Base-by-base conservation (phyloP, 2,888 invertebrate genomes). In the Myopa testacea region DNA sequence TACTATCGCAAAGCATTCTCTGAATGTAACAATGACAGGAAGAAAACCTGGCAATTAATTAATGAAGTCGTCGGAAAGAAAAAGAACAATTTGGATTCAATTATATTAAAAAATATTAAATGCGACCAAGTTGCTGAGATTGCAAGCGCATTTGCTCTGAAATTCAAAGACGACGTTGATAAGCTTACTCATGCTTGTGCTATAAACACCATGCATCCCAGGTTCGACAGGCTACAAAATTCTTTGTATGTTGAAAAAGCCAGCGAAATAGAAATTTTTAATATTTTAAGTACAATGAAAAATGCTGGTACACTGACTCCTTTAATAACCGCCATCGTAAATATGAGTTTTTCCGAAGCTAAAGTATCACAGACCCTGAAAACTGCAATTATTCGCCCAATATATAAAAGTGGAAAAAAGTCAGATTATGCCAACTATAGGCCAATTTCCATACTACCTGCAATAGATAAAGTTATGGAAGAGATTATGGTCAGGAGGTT, bases 401-500 rank as follows among this genome's bases (percentile, higher is more conserved):
- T 71, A 12, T 71, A 76, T 34, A 76, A 71, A 76, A 62, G 14
- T 52, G 76, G 76, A 34, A 37, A 6, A n/a, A 78, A 78, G 75
- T 63, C 62, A 3, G 65, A 78, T 19, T 65, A 63, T 4, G 62
- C 62, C 5, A 79, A 79, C 19, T 77, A 75, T 40, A 45, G 74
- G 14, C 74, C 50, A 37, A 67, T 75, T 8, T 14, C 67, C 4
- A 77, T 72, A 14, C 12, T 75, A 50, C 34, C 77, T 10, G 63
- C 60, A 0, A 37, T 78, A 4, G 69, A 76, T 16, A 79, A 79
- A 16, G n/a, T 73, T 1, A 12, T 79, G 19, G 79, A 79, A 52
- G 74, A 73, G 72, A 65, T 79, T 10, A n/a, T 75, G 2, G 75
- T 75, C 5, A 60, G 72, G 38, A 60, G 75, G 55, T 38, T 79